Evolutionary conservation across 2,797 vertebrate species (phyloP).

Genomic region (Onychomys arenicola): DNA sequence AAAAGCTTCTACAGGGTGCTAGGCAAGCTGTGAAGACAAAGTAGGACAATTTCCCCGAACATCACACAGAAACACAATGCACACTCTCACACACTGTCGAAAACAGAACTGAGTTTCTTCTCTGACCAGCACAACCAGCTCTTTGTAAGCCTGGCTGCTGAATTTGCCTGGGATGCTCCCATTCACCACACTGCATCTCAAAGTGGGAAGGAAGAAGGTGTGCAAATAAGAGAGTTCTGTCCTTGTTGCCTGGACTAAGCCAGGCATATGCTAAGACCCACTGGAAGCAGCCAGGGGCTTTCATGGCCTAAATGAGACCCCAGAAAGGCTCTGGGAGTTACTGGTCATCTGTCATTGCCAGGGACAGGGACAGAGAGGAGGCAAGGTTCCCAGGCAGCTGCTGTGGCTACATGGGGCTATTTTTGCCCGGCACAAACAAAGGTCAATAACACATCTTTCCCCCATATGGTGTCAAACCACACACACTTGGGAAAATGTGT

Average conservation of each 20-base stretch:
- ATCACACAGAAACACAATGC: not conserved
- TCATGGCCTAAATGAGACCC: constrained; percentile 8
- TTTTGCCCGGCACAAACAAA: constrained; percentile 45
- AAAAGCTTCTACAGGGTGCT: constrained; percentile 49
- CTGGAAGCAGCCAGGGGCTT: not conserved
- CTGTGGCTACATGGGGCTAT: rapidly evolving
- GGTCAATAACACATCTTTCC: not conserved
- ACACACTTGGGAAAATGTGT: not conserved
- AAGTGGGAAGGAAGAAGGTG: constrained; percentile 54
- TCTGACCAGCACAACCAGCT: constrained; percentile 72
- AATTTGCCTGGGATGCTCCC: constrained; percentile 80
- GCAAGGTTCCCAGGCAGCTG: not conserved
- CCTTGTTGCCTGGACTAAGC: not conserved
- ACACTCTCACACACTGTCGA: not conserved
- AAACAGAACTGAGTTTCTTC: constrained; percentile 80
- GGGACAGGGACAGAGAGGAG: not conserved
- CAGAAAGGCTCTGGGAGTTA: rapidly evolving
- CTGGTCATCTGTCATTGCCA: not conserved
- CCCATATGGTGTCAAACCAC: not conserved
- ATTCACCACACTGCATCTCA: constrained; percentile 70
- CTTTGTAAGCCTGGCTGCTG: constrained; percentile 79
- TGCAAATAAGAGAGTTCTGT: constrained; percentile 70
- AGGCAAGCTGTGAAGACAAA: constrained; percentile 57
- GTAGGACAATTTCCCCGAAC: constrained; percentile 47
- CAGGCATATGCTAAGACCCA: constrained; percentile 51